Percentiles rank a stretch among this genome's conserved stretches.
These are phyloP conservation scores for Adoxophyes honmai DNA, from an alignment of 1,140 invertebrate genomes.

Conservation along the genomic window DNA sequence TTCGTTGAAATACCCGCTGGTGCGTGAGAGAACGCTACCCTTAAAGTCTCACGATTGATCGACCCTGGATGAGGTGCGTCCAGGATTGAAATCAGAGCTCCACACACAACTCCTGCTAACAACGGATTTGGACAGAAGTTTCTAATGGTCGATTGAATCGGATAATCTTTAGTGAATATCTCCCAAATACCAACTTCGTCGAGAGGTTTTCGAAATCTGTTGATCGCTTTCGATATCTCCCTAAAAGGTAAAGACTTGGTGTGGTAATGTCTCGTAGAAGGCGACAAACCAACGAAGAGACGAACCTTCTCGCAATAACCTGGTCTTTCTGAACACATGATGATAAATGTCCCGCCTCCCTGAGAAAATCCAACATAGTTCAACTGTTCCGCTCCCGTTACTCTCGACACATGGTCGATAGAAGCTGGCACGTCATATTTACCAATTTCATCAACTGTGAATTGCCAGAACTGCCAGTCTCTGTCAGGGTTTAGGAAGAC, in stretches of 20 bases:
- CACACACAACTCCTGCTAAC: background rate
- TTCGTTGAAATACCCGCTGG: conserved; percentile 77
- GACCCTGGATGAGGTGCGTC: background rate
- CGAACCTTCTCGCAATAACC: conserved; percentile 80
- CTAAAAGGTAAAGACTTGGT: conserved; percentile 58
- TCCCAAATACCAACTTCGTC: background rate
- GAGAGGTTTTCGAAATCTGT: conserved; percentile 10
- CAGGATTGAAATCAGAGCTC: background rate
- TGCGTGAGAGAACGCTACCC: background rate
- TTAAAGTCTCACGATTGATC: background rate
- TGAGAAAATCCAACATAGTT: conserved; percentile 80
- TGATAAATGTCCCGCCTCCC: conserved; percentile 81
- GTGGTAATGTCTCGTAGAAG: conserved; percentile 76
- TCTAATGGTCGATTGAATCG: background rate
- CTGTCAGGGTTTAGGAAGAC: conserved; percentile 75
- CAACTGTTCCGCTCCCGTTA: conserved; percentile 60
- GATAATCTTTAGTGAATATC: background rate
- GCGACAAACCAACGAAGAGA: conserved; percentile 79
- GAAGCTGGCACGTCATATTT: conserved; percentile 70
- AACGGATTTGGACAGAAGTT: background rate
- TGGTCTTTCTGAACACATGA: conserved; percentile 75
- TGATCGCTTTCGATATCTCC: conserved; percentile 4
- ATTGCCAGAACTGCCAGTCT: conserved; percentile 70
- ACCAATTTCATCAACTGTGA: conserved; percentile 80
- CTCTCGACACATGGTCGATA: conserved; percentile 69